Evolutionary conservation across 2,113 vertebrate genomes (phyloP).

Genomic region (Marcusenius ussheri): DNA sequence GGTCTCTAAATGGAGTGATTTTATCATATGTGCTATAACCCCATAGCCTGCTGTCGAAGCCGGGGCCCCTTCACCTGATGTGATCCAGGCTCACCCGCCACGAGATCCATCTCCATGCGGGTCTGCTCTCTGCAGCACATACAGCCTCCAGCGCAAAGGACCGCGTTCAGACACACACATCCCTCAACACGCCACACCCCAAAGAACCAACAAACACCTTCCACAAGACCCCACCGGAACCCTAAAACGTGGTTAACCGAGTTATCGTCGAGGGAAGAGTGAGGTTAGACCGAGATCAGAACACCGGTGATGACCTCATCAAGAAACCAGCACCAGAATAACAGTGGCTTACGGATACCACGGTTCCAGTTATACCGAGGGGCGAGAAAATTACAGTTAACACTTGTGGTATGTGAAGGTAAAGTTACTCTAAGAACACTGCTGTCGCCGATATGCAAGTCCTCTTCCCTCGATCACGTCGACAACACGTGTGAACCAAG

Average conservation of each 20-base stretch:
- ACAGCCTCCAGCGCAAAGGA: neutral
- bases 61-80: neutral
- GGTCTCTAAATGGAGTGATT: neutral
- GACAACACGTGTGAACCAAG: constrained; percentile 38
- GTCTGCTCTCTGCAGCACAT: neutral
- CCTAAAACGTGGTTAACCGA: neutral
- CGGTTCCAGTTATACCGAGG: constrained; percentile 49
- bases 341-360: neutral
- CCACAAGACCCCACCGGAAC: neutral
- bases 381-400: neutral
- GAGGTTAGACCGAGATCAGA: neutral
- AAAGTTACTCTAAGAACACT: neutral
- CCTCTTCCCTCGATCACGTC: constrained; percentile 35
- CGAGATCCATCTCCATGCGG: neutral
- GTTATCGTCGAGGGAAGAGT: neutral
- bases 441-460: neutral
- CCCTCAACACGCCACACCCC: neutral
- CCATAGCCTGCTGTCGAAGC: neutral
- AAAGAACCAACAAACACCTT: neutral
- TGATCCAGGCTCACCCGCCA: neutral
- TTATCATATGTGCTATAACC: neutral
- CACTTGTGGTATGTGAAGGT: constrained; percentile 6
- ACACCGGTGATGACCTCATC: neutral
- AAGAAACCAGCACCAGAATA: neutral
- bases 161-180: neutral